Base-by-base conservation (phyloP, 2,888 invertebrate species). In the Trachelus stipa region DNA sequence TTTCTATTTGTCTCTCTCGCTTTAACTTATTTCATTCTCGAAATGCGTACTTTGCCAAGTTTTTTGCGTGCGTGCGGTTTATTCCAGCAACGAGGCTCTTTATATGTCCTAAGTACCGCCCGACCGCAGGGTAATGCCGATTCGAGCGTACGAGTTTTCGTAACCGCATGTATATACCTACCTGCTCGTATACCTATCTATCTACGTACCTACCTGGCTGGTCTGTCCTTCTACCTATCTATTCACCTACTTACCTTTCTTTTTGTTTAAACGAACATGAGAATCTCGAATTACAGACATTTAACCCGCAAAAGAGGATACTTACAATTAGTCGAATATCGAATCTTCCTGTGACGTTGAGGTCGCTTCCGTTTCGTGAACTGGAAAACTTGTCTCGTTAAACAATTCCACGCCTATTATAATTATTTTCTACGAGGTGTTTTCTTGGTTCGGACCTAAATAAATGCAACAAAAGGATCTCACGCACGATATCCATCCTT, bases 11-110 rank as follows among this genome's bases (percentile, higher is more conserved):
- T 79, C 73, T 40, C 73, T 71, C 31, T 77, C 68, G 68, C 68
- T 31, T 73, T 74, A 81, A 80, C 79, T 56, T 81, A 81, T 83
- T 81, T 77, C 75, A 79, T 76, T 76, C 81, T 80, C 80, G 81
- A 80, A 81, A 80, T 79, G 77, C 77, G 80, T 78, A 56, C 9
- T 56, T 56, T 56, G 56, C 56, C 56, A 11, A 75, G 15, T 82
- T 85, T 81, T 79, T 80, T 78, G 79, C 81, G 77, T 78, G 80
- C 77, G 75, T 84, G 81, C 81, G 82, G 85, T 83, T 82, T 82
- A 73, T 73, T 71, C 76, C 76, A 73, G 76, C 82, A 83, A 81
- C 81, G 77, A 81, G 81, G 79, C 79, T 78, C 78, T 82, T 84
- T 82, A 82, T 84, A 76, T 56, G 15, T 69, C 79, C 74, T 80